Base-by-base conservation (phyloP, 2,888 invertebrate species). In the Cryptus viduatorius region DNA sequence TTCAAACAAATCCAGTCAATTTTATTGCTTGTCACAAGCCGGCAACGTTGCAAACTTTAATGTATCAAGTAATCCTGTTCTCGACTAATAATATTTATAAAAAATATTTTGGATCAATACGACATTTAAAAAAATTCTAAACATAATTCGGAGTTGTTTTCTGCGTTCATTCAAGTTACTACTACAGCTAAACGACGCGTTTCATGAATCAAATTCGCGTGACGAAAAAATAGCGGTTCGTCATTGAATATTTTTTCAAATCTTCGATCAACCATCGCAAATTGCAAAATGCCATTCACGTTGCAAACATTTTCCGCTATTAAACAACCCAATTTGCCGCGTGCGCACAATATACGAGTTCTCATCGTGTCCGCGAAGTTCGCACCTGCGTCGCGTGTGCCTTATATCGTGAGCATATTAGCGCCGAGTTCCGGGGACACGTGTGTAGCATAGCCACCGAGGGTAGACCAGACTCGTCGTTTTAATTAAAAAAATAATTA, bases 401-500 rank as follows among this genome's bases (percentile, higher is more conserved):
- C 31, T 50, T 56, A 59, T 56, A 50, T 31, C 53, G 31, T n/a
- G 46, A 37, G 19, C 44, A 31, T 46, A 59, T 53, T 29, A 37
- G 56, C 46, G 64, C 37, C n/a, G 56, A 53, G 29, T 72, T 50
- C 16, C 42, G 56, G 29, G 48, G 46, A 65, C 77, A 77, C 78
- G 56, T 29, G 59, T 61, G 69, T 48, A n/a, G n/a, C n/a, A 48
- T 12, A 16, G 5, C 29, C 29, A 29, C 61, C 61, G 29, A 53
- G 16, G 71, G 61, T 65, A 80, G 46, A 12, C 37, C 65, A 59
- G 78, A 77, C 69, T 83, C 24, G 78, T 78, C 79, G 84, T 86
- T 92, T 92, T 92, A 92, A 92, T 92, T 92, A 91, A 91, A 92
- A 92, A 92, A 92, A 92, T 92, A 92, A 92, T 92, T 92, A 92